A percentile compares a stretch with the other conserved stretches of the same genome.
Evolutionary conservation across 2,888 invertebrate species (phyloP).

Genomic region (Luffia ferchaultella): DNA sequence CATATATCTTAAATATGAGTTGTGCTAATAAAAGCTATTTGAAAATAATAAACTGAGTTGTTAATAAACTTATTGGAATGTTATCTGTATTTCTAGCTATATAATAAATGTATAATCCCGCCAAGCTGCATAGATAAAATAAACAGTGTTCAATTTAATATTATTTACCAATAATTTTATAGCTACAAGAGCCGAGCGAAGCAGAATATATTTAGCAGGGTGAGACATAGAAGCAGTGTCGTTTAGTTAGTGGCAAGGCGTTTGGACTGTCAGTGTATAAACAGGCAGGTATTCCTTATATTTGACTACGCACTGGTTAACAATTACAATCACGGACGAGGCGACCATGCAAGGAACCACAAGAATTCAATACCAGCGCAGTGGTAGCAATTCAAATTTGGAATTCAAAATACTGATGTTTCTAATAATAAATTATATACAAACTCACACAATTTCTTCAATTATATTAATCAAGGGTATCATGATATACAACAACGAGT

Average conservation of each 20-base stretch:
- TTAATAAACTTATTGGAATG: too few species aligned
- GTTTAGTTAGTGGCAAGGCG: slow-evolving; percentile 64
- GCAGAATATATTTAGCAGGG: slow-evolving; percentile 64
- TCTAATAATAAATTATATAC: too few species aligned
- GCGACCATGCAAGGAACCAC: slow-evolving; percentile 11
- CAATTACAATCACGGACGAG: slow-evolving; percentile 14
- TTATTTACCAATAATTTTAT: background rate
- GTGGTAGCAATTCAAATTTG: too few species aligned
- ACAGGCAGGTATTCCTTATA: slow-evolving; percentile 51
- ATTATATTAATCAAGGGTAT: too few species aligned
- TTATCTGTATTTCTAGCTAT: too few species aligned
- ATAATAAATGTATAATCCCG: background rate
- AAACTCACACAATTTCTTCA: too few species aligned
- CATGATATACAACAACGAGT: too few species aligned
- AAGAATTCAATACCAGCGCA: background rate
- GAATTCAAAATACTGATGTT: too few species aligned
- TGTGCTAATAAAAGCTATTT: too few species aligned
- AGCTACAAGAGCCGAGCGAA: slow-evolving; percentile 43
- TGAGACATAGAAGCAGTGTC: slow-evolving; percentile 58
- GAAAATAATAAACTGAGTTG: too few species aligned
- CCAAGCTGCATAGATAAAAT: background rate
- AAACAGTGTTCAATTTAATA: background rate
- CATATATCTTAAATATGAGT: too few species aligned
- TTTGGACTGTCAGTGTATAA: slow-evolving; percentile 46
- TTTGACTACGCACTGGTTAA: slow-evolving; percentile 16